Percentiles rank a stretch among this genome's conserved stretches.
phyloP scores from a whole-genome alignment of 2,113 vertebrate genomes.

The Amazona guildingii region DNA sequence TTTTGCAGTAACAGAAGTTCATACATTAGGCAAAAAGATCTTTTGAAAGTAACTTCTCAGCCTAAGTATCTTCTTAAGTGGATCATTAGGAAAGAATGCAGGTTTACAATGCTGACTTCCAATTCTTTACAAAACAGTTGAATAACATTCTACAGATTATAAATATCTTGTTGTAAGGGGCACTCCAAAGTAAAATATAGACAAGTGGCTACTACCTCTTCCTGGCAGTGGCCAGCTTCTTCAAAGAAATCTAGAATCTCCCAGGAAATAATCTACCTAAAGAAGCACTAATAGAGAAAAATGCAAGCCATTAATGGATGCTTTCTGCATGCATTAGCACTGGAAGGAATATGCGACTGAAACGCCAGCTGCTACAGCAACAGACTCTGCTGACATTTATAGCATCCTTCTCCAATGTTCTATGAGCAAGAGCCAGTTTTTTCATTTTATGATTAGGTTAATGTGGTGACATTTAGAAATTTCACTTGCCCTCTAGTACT shows the following conservation, averaged over 20 bases:
- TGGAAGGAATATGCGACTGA: not conserved
- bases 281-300: not conserved
- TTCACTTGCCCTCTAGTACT: not conserved
- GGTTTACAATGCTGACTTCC: not conserved
- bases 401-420: not conserved
- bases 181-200: not conserved
- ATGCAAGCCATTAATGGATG: not conserved
- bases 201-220: not conserved
- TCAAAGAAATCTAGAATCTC: not conserved
- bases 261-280: not conserved
- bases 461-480: not conserved
- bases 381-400: not conserved
- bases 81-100: not conserved
- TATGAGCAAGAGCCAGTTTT: not conserved
- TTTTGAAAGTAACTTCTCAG: not conserved
- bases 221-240: not conserved
- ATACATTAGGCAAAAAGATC: not conserved
- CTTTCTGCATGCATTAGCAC: not conserved
- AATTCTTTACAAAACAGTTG: not conserved
- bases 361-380: not conserved
- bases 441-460: not conserved
- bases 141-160: not conserved
- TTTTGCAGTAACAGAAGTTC: not conserved
- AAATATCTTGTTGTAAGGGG: not conserved
- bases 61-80: not conserved